Evolutionary conservation across 2,888 invertebrate genomes (phyloP), one percentile per base, ranked within the genome.

Genomic region (Melinopterus prodromus): DNA sequence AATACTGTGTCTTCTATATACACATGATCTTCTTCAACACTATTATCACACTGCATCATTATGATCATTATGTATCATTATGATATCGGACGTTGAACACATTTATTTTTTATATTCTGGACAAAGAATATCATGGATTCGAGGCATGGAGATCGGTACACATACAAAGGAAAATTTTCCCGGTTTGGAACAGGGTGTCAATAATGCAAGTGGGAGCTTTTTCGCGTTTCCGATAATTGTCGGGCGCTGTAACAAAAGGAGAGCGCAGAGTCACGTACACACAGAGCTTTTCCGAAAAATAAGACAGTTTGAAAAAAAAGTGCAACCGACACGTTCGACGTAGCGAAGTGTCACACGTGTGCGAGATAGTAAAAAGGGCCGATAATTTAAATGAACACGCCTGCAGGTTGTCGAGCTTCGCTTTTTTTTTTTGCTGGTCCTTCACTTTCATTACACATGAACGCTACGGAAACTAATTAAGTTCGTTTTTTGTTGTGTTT

Each of bases 401-500:
- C 53, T 53, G 53, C 7, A 1, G 53, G 9, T 53, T 53, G 1
- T 53, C 1, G 53, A 26, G 26, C 26, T 26, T 12, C 53, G 1
- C 53, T 53, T 53, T 7, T 6, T 38, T 6, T 9, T 53, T 53
- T 53, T 53, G 7, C 5, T 53, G 7, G 12, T 53, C 53, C 53
- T 53, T 53, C 53, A 53, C 53, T 53, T 53, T 53, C 53, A 53
- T 53, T 53, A 53, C 53, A 53, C 53, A 53, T 53, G 53, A 53
- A 53, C 53, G 53, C 53, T 6, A 53, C 53, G 53, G 53, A 53
- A 53, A 53, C 53, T 53, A 53, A 53, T 53, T 4, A 53, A 7
- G 53, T 53, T 53, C 12, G 1, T 53, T 53, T 53, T 53, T 53
- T 7, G 53, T 53, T 53, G 2, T 53, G 26, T 26, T 26, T 26